phyloP scores from a whole-genome alignment of 2,113 vertebrate genomes.

The Oostethus manadensis region DNA sequence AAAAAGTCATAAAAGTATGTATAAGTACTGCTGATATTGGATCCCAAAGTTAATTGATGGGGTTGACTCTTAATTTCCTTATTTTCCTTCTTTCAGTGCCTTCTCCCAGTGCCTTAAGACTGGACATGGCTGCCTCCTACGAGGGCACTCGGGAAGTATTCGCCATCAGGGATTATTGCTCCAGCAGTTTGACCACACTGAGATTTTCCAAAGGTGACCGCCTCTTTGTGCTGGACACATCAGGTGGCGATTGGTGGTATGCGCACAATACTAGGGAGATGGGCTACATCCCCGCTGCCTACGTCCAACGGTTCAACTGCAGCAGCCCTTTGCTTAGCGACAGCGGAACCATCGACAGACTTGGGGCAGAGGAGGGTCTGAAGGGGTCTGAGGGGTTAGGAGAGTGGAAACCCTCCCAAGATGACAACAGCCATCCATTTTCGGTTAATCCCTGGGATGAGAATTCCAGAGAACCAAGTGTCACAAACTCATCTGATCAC shows the following conservation, averaged over 20 bases:
- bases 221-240: slow-evolving; percentile 89
- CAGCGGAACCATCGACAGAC: slow-evolving; percentile 88
- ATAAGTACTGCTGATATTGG: no score
- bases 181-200: slow-evolving; percentile 90
- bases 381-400: slow-evolving; percentile 82
- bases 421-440: slow-evolving; percentile 77
- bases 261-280: slow-evolving; percentile 97
- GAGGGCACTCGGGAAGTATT: slow-evolving; percentile 88
- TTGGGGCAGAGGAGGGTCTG: slow-evolving; percentile 79
- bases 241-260: slow-evolving; percentile 96
- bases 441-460: slow-evolving; percentile 69
- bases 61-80: no score
- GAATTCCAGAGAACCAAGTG: slow-evolving; percentile 54
- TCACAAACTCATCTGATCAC: slow-evolving; percentile 71
- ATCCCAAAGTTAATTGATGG: no score
- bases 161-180: slow-evolving; percentile 93
- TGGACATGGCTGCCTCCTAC: slow-evolving; percentile 78
- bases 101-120: slow-evolving; percentile 92
- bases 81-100: slow-evolving; percentile 85
- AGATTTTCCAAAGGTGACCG: slow-evolving; percentile 93
- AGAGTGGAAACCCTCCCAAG: slow-evolving; percentile 72
- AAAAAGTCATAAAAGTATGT: no score
- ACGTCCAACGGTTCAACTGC: slow-evolving; percentile 82
- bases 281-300: slow-evolving; percentile 94
- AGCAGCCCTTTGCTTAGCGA: slow-evolving; percentile 85